Base-by-base conservation (phyloP, 1,140 invertebrate genomes). In the Eumaeus atala region DNA sequence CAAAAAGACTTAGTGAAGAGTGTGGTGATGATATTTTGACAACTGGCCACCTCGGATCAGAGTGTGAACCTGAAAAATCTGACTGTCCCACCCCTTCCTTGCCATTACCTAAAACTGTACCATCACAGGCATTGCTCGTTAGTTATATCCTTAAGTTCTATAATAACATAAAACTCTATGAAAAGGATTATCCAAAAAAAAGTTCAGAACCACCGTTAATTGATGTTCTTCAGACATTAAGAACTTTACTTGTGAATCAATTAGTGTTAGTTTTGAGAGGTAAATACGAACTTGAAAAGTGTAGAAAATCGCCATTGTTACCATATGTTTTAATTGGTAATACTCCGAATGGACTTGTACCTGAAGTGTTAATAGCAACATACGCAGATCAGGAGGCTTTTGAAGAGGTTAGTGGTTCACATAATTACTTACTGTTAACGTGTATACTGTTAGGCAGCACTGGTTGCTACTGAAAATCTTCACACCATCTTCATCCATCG, bases 131-230 rank as follows among this genome's bases (percentile, higher is more conserved):
- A 37, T 64, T 86, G 62, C 67, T 89, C 62, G 81, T 93, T 48
- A 81, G 84, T 54, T 93, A 93, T 74, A 78, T 88, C 55, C 76
- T 92, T 63, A 90, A 92, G 64, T 92, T 91, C 59, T 94, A 93
- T 73, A 89, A 89, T n/a, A 89, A 92, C 62, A 90, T 93, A 8
- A 89, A 90, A 38, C 63, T 91, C 1, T 92, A 94, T 67, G 92
- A 93, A 72, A 88, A 90, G 63, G 92, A 92, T 75, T 88, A 93
- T 74, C 92, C 94, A 16, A 96, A 95, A 89, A 89, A 87, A 63
- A 89, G 89, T 62, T 90, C 89, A 18, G 81, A 89, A 56, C 89
- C 89, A 18, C 89, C 89, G 6, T 63, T 89, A 54, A 85, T 84
- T 67, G 88, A 89, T 66, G 51, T 83, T 7, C 63, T 87, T 51